Conservation (phyloP, 2,888 invertebrate genomes). For the Suillia variegata region DNA sequence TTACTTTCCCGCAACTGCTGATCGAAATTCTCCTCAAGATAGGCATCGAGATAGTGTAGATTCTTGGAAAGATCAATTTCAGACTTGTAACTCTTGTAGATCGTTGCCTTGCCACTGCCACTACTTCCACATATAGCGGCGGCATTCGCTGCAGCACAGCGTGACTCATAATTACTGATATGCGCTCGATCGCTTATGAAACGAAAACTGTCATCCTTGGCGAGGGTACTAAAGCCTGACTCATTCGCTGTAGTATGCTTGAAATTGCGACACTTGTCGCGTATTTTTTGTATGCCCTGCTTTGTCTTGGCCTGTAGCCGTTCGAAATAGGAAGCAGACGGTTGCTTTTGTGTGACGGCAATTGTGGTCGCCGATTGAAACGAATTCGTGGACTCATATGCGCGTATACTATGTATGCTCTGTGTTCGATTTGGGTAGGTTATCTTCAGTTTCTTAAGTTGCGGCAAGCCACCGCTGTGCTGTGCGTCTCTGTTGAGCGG, state of each 20-base stretch:
- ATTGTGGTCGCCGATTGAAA: conserved; percentile 5
- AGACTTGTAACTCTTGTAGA: conserved; percentile 61
- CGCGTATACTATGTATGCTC: conserved; percentile 45
- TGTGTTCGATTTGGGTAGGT: conserved; percentile 59
- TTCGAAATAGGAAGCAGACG: conserved; percentile 58
- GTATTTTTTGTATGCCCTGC: conserved; percentile 55
- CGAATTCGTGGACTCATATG: conserved; percentile 7
- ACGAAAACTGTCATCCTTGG: conserved; percentile 57
- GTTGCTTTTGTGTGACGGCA: conserved; percentile 30
- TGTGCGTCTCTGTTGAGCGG: background rate
- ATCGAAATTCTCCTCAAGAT: conserved; percentile 60
- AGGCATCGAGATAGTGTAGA: conserved; percentile 58
- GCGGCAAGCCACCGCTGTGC: conserved; percentile 43
- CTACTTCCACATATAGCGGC: too few relatives aligned
- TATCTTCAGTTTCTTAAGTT: conserved; percentile 54
- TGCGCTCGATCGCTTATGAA: conserved; percentile 55
- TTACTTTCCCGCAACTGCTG: conserved; percentile 44
- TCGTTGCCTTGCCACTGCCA: conserved; percentile 47
- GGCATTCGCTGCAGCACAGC: conserved; percentile 43
- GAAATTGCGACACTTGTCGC: conserved; percentile 57
- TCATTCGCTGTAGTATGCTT: conserved; percentile 37
- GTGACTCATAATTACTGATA: conserved; percentile 55
- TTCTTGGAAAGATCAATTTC: conserved; percentile 60
- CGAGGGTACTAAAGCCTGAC: conserved; percentile 50
- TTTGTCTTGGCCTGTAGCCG: conserved; percentile 58